A percentile compares a stretch with the other conserved stretches of the same genome.
phyloP scores from a whole-genome alignment of 2,888 invertebrate species.

The Cryptus viduatorius region DNA sequence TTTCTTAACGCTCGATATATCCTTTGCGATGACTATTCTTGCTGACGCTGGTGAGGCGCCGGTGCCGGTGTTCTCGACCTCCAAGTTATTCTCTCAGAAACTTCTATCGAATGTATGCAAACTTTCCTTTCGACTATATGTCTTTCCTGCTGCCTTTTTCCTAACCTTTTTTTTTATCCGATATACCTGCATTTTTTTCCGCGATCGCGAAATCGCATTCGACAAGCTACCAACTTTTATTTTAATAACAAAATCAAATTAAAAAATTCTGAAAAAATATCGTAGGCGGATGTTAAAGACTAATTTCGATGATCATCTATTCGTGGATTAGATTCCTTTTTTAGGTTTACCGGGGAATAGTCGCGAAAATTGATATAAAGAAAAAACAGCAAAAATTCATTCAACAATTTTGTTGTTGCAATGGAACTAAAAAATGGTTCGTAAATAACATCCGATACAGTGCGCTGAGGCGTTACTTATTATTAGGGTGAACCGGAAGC shows the following conservation, averaged over 20 bases:
- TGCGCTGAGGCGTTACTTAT: not conserved
- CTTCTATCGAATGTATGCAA: not conserved
- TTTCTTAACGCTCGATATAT: not conserved
- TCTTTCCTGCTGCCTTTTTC: not conserved
- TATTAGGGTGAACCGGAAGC: conserved; percentile 55
- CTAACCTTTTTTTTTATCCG: not conserved
- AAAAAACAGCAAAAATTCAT: too few species aligned
- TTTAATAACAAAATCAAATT: too few species aligned
- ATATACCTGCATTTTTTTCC: too few species aligned
- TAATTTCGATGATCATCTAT: too few species aligned
- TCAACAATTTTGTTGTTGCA: too few species aligned
- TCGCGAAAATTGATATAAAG: too few species aligned
- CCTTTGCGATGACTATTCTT: conserved; percentile 6
- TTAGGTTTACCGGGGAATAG: too few species aligned
- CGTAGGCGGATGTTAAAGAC: too few species aligned
- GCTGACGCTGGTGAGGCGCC: conserved; percentile 8
- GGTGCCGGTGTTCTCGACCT: conserved; percentile 48
- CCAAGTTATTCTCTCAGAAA: conserved; percentile 22
- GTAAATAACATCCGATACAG: not conserved
- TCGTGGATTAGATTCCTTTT: too few species aligned
- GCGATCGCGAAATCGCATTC: too few species aligned
- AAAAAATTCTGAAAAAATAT: too few species aligned
- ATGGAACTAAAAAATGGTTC: not conserved
- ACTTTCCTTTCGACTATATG: conserved; percentile 16
- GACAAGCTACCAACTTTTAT: too few species aligned